Percentiles rank a stretch among this genome's conserved stretches.
These are phyloP conservation scores for Alethe diademata DNA, from an alignment of 2,113 vertebrate species.

Conservation along the genomic window DNA sequence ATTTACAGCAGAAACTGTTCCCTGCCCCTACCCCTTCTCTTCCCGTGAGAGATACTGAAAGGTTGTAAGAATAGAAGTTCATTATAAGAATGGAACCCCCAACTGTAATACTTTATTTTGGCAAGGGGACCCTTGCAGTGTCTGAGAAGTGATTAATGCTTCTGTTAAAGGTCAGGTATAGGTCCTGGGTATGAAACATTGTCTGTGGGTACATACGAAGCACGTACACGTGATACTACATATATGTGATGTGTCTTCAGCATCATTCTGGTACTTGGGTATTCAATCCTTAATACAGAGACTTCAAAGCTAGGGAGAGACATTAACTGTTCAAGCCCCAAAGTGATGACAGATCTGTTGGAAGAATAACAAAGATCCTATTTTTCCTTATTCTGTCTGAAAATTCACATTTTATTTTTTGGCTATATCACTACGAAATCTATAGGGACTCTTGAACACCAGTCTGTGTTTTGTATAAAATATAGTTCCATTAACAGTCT, in stretches of 20 bases:
- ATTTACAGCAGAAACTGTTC: background rate
- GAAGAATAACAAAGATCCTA: background rate
- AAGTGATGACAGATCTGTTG: background rate
- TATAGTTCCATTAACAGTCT: background rate
- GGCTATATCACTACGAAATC: background rate
- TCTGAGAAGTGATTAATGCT: background rate
- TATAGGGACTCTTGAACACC: background rate
- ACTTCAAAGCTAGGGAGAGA: background rate
- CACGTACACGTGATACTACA: background rate
- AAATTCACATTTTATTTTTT: background rate
- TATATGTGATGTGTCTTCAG: background rate
- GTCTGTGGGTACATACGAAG: fast-evolving
- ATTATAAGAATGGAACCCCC: background rate
- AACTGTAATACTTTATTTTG: background rate
- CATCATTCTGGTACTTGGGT: background rate
- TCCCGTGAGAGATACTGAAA: fast-evolving
- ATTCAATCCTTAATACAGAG: background rate
- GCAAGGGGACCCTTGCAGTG: background rate
- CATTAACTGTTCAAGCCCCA: background rate
- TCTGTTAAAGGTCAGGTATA: background rate
- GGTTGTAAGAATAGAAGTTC: background rate
- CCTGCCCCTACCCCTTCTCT: background rate
- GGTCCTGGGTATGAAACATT: background rate
- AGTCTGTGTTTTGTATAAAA: background rate
- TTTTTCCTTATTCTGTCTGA: background rate